Evolutionary conservation across 2,113 vertebrate species (phyloP), one percentile per base, ranked within the genome.

Genomic region (Sorex fumeus): DNA sequence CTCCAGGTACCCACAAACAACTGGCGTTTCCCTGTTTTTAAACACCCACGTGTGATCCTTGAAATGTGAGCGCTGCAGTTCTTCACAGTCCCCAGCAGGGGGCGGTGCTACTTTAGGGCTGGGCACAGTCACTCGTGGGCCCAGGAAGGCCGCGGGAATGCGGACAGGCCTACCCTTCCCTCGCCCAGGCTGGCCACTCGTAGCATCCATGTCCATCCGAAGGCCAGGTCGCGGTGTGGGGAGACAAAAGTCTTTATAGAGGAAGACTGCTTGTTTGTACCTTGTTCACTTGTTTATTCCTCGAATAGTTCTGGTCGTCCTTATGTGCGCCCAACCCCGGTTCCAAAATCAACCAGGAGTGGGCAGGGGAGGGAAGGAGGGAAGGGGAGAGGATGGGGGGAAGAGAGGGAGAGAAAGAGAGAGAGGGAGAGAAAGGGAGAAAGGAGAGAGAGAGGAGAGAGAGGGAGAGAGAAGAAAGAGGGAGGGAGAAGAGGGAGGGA

Each of bases 41-140:
- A 23, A 40, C 70, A 27, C 57, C 28, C 30, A 9, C 8, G 12
- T 90, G 77, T 81, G 32, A 43, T 28, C 1, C 34, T 60, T 79
- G 67, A 62, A 78, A 0, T 23, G 16, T 1, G 76, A 62, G 78
- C 4, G 0, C 45, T 85, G 90, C 74, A 93, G 88, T 94, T 91
- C 85, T 43, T 6, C 53, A 12, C 3, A 47, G 3, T 40, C 0
- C 5, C 92, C 95, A 86, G 88, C 45, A 96, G 96, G 76, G 93
- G 88, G 93, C 70, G 53, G 27, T 92, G 91, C 23, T 70, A 43
- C 43, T 43, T 57, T 36, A 95, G 91, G 45, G 30, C 88, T 95
- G 85, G 21, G 32, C 15, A 5, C 4, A 34, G 30, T 53, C 19
- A 1, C 57, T 36, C 36, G 30, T 67, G 32, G 8, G 70, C 36